These are phyloP conservation scores for Sarcophaga rosellei DNA, from an alignment of 2,888 invertebrate species.

Conservation along the genomic window DNA sequence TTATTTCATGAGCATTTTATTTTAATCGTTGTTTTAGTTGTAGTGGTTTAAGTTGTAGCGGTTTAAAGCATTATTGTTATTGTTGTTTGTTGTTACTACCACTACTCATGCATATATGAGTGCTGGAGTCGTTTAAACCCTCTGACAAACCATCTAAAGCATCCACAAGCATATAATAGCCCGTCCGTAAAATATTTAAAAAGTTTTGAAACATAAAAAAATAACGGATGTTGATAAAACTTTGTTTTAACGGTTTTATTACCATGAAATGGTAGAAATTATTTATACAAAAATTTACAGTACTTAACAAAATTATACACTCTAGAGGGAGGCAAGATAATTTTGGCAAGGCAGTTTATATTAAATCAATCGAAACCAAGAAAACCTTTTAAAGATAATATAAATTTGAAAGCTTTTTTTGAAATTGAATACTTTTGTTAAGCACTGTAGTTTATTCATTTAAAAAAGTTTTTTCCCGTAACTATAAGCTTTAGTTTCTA, in stretches of 20 bases:
- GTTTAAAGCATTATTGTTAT: neutral
- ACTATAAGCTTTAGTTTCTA: no score
- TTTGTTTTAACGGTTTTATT: conserved; percentile 31
- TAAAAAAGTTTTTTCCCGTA: no score
- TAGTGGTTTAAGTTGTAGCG: conserved; percentile 4
- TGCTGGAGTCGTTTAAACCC: neutral
- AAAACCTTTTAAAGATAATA: no score
- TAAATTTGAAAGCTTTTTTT: no score
- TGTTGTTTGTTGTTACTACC: neutral
- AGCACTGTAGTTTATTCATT: no score
- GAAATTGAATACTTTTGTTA: no score
- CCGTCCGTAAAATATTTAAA: conserved; percentile 46
- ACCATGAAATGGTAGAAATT: neutral
- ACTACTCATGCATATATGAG: conserved; percentile 14
- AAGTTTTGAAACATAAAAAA: conserved; percentile 22
- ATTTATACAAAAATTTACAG: neutral
- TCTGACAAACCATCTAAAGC: no score
- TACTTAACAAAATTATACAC: no score
- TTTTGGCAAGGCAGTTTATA: neutral
- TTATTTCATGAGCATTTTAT: conserved; percentile 60
- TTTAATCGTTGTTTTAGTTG: conserved; percentile 7
- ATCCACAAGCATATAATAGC: no score
- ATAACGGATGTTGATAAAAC: conserved; percentile 49
- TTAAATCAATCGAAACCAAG: no score
- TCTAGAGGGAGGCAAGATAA: neutral